phyloP scores from a whole-genome alignment of 2,888 invertebrate genomes.

The Epiblema foenella region DNA sequence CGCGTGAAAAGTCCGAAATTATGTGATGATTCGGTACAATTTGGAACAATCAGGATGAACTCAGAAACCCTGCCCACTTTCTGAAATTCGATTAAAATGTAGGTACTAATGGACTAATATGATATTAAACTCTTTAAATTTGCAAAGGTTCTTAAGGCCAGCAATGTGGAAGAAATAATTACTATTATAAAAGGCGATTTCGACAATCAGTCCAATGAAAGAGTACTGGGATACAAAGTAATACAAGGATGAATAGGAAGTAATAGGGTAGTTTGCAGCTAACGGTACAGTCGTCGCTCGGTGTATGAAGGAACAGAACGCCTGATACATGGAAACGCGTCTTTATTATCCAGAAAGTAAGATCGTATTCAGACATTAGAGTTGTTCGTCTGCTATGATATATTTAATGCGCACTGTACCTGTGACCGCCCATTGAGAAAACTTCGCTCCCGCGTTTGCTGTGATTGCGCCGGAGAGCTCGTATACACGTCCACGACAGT shows the following conservation, averaged over 20 bases:
- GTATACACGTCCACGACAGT: conserved; percentile 51
- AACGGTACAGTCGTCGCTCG: conserved; percentile 45
- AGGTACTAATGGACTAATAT: too few species aligned
- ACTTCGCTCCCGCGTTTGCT: conserved; percentile 52
- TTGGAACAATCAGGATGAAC: too few species aligned
- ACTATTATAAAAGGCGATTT: conserved; percentile 38
- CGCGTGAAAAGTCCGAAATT: too few species aligned
- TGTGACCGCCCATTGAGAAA: conserved; percentile 46
- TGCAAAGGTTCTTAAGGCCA: neutral
- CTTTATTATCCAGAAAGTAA: conserved; percentile 8
- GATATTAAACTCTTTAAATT: too few species aligned
- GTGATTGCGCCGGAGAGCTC: conserved; percentile 58
- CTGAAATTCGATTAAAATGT: too few species aligned
- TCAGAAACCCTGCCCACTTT: too few species aligned
- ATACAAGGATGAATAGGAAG: conserved; percentile 63
- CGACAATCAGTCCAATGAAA: conserved; percentile 53
- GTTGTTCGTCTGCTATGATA: conserved; percentile 3
- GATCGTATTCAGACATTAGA: neutral
- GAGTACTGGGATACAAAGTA: conserved; percentile 57
- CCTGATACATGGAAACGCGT: neutral
- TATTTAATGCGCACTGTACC: conserved; percentile 17
- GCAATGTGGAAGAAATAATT: conserved; percentile 19
- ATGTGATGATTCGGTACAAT: too few species aligned
- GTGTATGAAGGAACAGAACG: neutral
- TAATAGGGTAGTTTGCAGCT: conserved; percentile 64